Base-by-base conservation (phyloP, 1,140 invertebrate species). In the Idris sp. region DNA sequence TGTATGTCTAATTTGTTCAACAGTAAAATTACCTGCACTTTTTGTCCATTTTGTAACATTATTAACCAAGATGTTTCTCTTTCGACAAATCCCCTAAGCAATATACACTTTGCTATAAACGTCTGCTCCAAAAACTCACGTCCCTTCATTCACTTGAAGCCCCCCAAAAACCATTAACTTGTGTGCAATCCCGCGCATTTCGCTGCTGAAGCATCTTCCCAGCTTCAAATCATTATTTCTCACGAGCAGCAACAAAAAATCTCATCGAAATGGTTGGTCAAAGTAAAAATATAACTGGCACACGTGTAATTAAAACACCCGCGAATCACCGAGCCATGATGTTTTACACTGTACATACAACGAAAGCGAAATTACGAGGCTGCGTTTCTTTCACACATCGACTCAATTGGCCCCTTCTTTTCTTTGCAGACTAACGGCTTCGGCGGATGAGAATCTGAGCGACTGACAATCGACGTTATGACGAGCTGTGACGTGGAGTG, bases 401-500 rank as follows among this genome's bases (percentile, higher is more conserved):
- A 22, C 19, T 22, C 19, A 22, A 22, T 22, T 6, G 19, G 19
- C 6, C 19, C 19, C 6, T 22, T 6, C n/a, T n/a, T 22, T 22
- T 22, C 6, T 6, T 16, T 38, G 15, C n/a, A 48, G 7, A 38
- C 1, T 30, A 46, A 18, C 31, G 18, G 14, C 31, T 54, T 14
- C 25, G 53, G 35, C 26, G 53, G 41, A 58, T 53, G 10, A 48
- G 53, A 73, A 74, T 53, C 44, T 22, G 54, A 35, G 15, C 44
- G 43, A 5, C 59, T 53, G 53, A 65, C 44, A 65, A 65, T 74
- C 54, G 61, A 33, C 46, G 54, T 36, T 53, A 74, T 59, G 69
- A 74, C 43, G 69, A 59, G 69, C 54, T 31, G 53, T 54, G 59
- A 74, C 59, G 61, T 54, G 38, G 53, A 54, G 61, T 48, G 62